phyloP scores from a whole-genome alignment of 2,113 vertebrate genomes.

The Holacanthus passer region DNA sequence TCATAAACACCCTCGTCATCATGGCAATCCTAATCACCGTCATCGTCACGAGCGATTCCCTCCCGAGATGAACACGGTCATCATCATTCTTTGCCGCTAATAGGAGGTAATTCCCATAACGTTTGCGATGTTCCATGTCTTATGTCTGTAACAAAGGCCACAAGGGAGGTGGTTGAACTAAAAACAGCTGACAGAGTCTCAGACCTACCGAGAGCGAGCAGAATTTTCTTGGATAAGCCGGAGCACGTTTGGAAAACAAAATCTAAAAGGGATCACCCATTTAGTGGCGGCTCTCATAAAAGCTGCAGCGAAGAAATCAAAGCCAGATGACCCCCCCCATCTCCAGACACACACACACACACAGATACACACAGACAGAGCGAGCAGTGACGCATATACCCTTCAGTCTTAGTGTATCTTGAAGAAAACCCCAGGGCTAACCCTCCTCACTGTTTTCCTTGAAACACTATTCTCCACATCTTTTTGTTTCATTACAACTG shows the following conservation, averaged over 20 bases:
- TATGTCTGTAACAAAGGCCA: neutral
- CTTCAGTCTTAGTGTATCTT: constrained; percentile 19
- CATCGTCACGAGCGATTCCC: constrained; percentile 59
- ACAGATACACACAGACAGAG: constrained; percentile 26
- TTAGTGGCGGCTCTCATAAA: constrained; percentile 10
- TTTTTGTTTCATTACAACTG: constrained; percentile 62
- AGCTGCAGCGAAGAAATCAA: constrained; percentile 46
- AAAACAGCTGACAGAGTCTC: constrained; percentile 29
- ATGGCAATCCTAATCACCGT: constrained; percentile 67
- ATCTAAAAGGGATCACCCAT: neutral
- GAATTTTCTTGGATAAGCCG: constrained; percentile 15
- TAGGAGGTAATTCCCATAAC: constrained; percentile 47
- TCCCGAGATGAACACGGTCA: constrained; percentile 42
- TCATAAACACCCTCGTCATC: constrained; percentile 68
- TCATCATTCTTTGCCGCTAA: constrained; percentile 32
- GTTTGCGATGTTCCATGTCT: constrained; percentile 5
- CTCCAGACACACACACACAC: neutral
- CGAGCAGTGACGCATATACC: constrained; percentile 24
- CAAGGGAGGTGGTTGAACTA: constrained; percentile 9
- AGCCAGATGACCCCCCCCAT: constrained; percentile 24
- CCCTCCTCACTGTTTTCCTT: constrained; percentile 37
- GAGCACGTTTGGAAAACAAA: constrained; percentile 23
- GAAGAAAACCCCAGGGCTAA: constrained; percentile 36
- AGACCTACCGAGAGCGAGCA: constrained; percentile 6
- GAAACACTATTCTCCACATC: constrained; percentile 35